Percentiles rank a stretch among this genome's conserved stretches.
These are phyloP conservation scores for Anomalospiza imberbis DNA, from an alignment of 2,797 vertebrate species.

Conservation along the genomic window DNA sequence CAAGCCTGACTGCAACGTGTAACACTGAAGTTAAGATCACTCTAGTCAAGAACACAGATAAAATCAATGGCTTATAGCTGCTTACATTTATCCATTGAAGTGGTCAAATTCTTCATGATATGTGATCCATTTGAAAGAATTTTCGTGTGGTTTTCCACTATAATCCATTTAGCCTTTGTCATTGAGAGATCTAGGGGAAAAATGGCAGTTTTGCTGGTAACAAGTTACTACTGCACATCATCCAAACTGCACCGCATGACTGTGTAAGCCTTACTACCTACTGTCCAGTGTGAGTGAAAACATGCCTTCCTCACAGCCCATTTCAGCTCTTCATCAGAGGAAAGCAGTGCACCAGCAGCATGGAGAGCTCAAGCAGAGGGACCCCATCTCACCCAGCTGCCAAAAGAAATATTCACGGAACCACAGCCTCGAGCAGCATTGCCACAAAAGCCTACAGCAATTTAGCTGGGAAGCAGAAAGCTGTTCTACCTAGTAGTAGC, in stretches of 20 bases:
- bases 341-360: not conserved
- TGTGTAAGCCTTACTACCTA: not conserved
- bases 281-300: not conserved
- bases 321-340: not conserved
- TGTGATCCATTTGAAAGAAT: not conserved
- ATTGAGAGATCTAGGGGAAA: not conserved
- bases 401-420: not conserved
- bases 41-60: not conserved
- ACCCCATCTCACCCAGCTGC: not conserved
- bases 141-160: not conserved
- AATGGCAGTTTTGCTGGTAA: not conserved
- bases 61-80: not conserved
- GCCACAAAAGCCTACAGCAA: not conserved
- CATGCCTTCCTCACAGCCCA: not conserved
- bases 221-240: not conserved
- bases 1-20: not conserved
- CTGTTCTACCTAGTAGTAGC: rapidly evolving
- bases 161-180: not conserved
- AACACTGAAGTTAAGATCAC: not conserved
- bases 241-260: not conserved
- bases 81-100: not conserved
- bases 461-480: not conserved
- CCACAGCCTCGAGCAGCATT: rapidly evolving
- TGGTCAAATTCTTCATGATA: not conserved
- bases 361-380: not conserved